Base-by-base conservation (phyloP, 2,888 invertebrate species). In the Dascillus cervinus region DNA sequence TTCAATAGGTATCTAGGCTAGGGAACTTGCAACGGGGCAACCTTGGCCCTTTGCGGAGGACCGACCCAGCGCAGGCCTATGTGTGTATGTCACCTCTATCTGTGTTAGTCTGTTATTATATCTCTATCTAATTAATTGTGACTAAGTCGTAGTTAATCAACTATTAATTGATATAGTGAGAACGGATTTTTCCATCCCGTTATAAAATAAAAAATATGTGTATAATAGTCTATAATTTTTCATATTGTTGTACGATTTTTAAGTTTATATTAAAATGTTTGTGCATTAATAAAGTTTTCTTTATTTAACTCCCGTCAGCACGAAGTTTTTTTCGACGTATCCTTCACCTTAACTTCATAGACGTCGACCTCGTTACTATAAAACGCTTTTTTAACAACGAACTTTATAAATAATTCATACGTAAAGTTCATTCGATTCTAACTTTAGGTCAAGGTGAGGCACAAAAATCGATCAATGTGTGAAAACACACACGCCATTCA, bases 251-350 rank as follows among this genome's bases (percentile, higher is more conserved):
- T 81, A 81, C 79, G 77, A 70, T 81, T 81, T 81, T 81, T 81
- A 81, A 81, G 81, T 82, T 81, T 81, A 79, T 81, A 81, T 81
- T 81, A 81, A 81, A 81, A 80, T 77, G 77, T 80, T 80, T 80
- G 79, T 80, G 80, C 78, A 79, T 79, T 79, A 73, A 65, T 56
- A 62, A 55, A 8, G 11, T 6, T 8, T 4, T 17, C 17, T 17
- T 17, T 17, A n/a, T n/a, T n/a, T n/a, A n/a, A n/a, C n/a, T n/a
- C n/a, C n/a, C n/a, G n/a, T n/a, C n/a, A n/a, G n/a, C n/a, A n/a
- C n/a, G n/a, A n/a, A n/a, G n/a, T n/a, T n/a, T n/a, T n/a, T n/a
- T n/a, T n/a, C n/a, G n/a, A n/a, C n/a, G n/a, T n/a, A n/a, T n/a
- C n/a, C n/a, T n/a, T n/a, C n/a, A n/a, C n/a, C n/a, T n/a, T n/a